Percentiles rank a stretch among this genome's conserved stretches.
Conservation (phyloP, 2,888 invertebrate genomes). For the Drosophila limbata region DNA sequence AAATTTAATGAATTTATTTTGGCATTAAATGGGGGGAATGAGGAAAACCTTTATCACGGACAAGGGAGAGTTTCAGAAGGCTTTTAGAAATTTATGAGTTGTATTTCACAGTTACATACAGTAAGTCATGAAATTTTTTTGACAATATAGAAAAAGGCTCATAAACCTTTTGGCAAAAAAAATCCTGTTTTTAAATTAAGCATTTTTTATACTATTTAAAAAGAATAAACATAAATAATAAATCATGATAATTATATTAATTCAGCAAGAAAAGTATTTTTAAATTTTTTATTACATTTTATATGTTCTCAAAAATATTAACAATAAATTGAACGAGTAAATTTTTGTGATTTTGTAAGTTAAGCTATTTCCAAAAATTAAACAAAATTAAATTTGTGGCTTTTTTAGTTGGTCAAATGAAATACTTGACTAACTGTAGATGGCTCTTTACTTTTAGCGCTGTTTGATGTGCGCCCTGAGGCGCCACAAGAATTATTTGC, state of each 20-base stretch:
- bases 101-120: conserved; percentile 2
- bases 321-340: no score
- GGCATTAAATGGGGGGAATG: conserved; percentile 42
- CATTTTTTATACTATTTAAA: no score
- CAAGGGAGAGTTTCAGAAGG: conserved; percentile 33
- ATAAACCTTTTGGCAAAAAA: no score
- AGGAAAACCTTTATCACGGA: conserved; percentile 43
- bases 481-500: conserved; percentile 40
- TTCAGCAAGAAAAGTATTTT: no score
- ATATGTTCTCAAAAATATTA: no score
- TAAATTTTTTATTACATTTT: no score
- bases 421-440: neutral
- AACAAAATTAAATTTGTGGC: no score
- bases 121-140: neutral
- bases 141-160: neutral
- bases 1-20: conserved; percentile 69
- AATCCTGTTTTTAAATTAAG: no score
- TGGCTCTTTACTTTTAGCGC: conserved; percentile 13
- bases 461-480: conserved; percentile 33
- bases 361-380: no score
- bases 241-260: no score
- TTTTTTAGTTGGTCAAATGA: neutral
- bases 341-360: no score
- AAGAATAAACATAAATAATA: no score
- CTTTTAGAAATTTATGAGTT: conserved; percentile 44